Conservation (phyloP, 2,797 vertebrate genomes). For the Oceanodroma leucorhoa region DNA sequence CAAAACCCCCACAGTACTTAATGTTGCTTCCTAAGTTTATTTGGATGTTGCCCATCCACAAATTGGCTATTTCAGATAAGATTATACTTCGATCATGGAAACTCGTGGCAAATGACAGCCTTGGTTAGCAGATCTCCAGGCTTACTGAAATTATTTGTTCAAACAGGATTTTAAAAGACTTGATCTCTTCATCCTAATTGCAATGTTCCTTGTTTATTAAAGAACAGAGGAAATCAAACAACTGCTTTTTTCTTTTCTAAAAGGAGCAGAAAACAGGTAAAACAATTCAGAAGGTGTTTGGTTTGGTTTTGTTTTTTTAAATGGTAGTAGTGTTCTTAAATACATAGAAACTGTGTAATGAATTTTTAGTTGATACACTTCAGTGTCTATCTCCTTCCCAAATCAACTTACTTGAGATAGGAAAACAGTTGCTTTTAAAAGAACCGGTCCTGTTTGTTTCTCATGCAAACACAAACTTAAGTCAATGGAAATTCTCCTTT, state of each 20-base stretch:
- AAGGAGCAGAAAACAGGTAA: neutral
- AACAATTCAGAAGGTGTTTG: neutral
- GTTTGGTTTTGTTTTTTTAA: neutral
- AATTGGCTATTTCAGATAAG: neutral
- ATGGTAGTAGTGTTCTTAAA: neutral
- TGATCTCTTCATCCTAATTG: neutral
- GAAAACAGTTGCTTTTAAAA: neutral
- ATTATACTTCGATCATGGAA: neutral
- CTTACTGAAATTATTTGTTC: neutral
- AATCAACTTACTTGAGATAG: neutral
- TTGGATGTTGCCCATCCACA: neutral
- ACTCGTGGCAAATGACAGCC: neutral
- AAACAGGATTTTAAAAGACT: neutral
- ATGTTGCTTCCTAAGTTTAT: neutral
- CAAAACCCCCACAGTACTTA: neutral
- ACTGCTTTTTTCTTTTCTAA: neutral
- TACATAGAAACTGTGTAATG: fast-evolving
- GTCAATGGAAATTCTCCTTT: neutral
- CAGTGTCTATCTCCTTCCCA: neutral
- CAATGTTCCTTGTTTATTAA: neutral
- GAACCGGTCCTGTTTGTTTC: neutral
- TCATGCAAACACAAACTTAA: neutral
- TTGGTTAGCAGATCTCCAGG: neutral
- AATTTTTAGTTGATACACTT: neutral
- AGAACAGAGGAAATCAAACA: neutral